Conservation (phyloP, 2,888 invertebrate species). For the Cheilosia grossa region DNA sequence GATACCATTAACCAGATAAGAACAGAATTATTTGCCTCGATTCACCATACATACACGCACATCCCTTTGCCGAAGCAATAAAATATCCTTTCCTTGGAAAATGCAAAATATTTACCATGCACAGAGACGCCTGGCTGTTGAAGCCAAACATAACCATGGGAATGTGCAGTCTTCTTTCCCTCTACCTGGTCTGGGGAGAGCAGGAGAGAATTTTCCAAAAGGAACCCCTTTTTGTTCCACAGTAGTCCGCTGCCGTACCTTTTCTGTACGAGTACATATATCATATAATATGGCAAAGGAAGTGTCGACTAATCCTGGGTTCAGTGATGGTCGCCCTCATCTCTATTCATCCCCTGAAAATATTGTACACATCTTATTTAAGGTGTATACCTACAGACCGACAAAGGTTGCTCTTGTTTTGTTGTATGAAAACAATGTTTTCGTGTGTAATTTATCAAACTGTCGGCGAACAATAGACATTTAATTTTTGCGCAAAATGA, state of each 20-base stretch:
- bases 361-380: slow-evolving; percentile 33
- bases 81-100: slow-evolving; percentile 49
- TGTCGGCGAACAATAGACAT: slow-evolving; percentile 10
- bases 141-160: slow-evolving; percentile 41
- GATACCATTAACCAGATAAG: slow-evolving; percentile 62
- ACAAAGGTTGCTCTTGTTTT: slow-evolving; percentile 5
- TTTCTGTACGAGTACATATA: background rate
- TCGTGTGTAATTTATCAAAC: slow-evolving; percentile 31
- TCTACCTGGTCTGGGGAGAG: slow-evolving; percentile 19
- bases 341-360: slow-evolving; percentile 47
- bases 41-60: no score
- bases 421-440: slow-evolving; percentile 29
- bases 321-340: slow-evolving; percentile 36
- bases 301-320: slow-evolving; percentile 42
- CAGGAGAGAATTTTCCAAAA: slow-evolving; percentile 6
- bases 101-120: slow-evolving; percentile 54
- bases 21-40: slow-evolving; percentile 49
- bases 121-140: background rate
- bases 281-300: slow-evolving; percentile 19
- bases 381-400: slow-evolving; percentile 16
- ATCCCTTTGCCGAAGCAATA: slow-evolving; percentile 20
- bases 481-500: slow-evolving; percentile 6
- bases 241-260: background rate
- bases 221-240: slow-evolving; percentile 15
- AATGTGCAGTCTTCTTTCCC: slow-evolving; percentile 33